Evolutionary conservation across 64 coral and sea anemone genomes (phyloP).

Genomic region (Dendronephthya gigantea): DNA sequence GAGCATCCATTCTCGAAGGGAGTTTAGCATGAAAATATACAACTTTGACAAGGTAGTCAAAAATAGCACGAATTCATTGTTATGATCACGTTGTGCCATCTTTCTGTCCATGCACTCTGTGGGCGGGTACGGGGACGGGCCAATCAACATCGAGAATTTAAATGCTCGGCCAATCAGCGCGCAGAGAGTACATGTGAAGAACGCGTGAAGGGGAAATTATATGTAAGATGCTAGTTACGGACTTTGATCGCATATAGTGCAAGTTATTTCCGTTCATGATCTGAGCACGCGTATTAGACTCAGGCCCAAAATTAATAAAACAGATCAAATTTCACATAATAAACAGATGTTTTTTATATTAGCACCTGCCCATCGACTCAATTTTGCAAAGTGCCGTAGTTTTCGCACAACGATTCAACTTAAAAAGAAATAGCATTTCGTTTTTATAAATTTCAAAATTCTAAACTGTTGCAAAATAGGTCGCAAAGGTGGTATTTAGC

Average conservation of each 20-base stretch:
- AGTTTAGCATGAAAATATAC: constrained; percentile 5
- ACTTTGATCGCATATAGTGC: constrained; percentile 8
- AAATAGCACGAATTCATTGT: constrained; percentile 61
- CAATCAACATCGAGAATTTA: constrained; percentile 44
- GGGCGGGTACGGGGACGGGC: constrained; percentile 62
- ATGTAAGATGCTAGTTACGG: background rate
- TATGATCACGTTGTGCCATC: constrained; percentile 52
- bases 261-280: background rate
- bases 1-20: constrained; percentile 49
- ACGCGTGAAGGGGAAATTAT: background rate
- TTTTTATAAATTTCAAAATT: too few relatives aligned
- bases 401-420: background rate
- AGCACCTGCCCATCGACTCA: background rate
- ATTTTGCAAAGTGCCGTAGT: background rate
- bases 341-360: background rate
- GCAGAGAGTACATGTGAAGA: constrained; percentile 62
- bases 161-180: constrained; percentile 63
- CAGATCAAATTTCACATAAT: background rate
- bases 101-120: constrained; percentile 59
- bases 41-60: constrained; percentile 17
- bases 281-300: background rate
- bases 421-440: too few relatives aligned
- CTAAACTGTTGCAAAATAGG: too few relatives aligned
- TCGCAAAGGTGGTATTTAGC: too few relatives aligned
- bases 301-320: background rate